Base-by-base conservation (phyloP, 2,113 vertebrate genomes). In the Ptyas mucosa region DNA sequence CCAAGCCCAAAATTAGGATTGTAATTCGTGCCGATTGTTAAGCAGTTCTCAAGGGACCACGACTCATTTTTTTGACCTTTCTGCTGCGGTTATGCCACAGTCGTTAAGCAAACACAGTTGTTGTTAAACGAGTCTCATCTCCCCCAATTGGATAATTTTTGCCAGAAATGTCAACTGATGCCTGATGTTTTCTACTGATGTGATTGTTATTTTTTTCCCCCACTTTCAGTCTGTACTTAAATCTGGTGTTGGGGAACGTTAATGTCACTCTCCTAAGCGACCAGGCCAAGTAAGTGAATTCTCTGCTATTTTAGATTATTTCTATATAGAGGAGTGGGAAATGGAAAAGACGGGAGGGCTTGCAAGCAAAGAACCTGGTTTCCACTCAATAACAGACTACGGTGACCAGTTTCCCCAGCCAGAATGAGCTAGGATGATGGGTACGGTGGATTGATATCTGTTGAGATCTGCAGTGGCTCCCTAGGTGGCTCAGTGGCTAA, bases 241-340 rank as follows among this genome's bases (percentile, higher is more conserved):
- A 98, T 94, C 96, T 99, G 95, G 99, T 99, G 91, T 98, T 99
- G 54, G 99, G 99, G 92, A 99, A 99, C 0, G 99, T 99, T 96
- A 99, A 99, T 18, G 99, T 99, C 58, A 99, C 99, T 3, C 99
- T 99, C 46, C 98, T 99, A 96, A 99, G 98, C 97, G 99, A 99
- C 94, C 99, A 99, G 96, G 98, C 99, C 93, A 99, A 99, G 99
- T 99, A 96, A 98, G 98, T 97, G 93, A 1, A 2, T 69, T 49
- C 7, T 90, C 7, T 20, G 12, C 14, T 39, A 39, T 39, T 81
- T 39, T 81, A 81, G 34, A n/a, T 18, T 34, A 34, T 75, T 75
- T 75, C 64, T 34, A 7, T 75, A 6, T n/a, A 69, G 64, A 14
- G 51, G 14, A 29, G 26, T 14, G 24, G 26, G 26, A 14, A 26